A percentile compares a stretch with the other conserved stretches of the same genome.
Evolutionary conservation across 2,113 vertebrate species (phyloP).

Genomic region (Microtus pennsylvanicus): DNA sequence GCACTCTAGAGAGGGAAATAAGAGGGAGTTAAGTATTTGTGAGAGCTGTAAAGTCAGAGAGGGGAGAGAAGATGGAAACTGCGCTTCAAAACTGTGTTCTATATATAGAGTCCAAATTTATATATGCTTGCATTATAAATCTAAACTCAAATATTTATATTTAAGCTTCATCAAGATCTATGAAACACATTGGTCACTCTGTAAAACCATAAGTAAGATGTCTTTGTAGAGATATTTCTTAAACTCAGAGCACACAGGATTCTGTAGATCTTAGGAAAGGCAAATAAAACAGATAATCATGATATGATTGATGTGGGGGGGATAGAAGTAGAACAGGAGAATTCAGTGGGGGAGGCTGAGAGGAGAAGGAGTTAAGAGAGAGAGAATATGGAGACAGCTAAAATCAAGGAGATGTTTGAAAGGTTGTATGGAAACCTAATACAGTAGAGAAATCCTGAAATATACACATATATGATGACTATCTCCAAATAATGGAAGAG

Average conservation of each 20-base stretch:
- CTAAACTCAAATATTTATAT: background rate
- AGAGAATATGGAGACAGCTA: background rate
- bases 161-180: background rate
- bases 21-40: background rate
- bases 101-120: background rate
- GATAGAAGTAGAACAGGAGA: background rate
- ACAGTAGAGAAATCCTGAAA: background rate
- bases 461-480: background rate
- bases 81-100: background rate
- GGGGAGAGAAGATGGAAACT: background rate
- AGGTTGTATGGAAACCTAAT: background rate
- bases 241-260: fast-evolving
- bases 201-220: background rate
- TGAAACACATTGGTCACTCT: background rate
- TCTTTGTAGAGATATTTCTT: background rate
- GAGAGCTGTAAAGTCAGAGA: background rate
- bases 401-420: background rate
- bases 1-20: background rate
- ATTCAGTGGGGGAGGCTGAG: background rate
- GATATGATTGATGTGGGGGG: too few relatives aligned
- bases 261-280: background rate
- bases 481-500: background rate
- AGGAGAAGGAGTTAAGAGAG: background rate
- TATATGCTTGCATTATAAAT: background rate
- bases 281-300: background rate